Evolutionary conservation across 1,140 invertebrate species (phyloP).

Genomic region (Cataglyphis hispanica): DNA sequence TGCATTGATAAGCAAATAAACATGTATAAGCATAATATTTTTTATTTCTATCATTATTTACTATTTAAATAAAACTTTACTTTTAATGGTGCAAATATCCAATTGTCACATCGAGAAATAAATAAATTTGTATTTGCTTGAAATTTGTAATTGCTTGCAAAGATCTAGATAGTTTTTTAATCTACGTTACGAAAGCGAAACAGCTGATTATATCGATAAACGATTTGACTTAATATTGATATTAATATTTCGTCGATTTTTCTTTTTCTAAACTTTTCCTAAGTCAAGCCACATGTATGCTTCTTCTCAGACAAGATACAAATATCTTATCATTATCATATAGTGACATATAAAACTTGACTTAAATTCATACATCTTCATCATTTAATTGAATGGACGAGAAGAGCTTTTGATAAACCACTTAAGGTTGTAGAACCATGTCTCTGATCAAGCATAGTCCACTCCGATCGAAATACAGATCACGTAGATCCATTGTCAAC

Average conservation of each 20-base stretch:
- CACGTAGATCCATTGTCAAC: background rate
- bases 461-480: constrained; percentile 44
- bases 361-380: background rate
- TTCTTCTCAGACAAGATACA: background rate
- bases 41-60: background rate
- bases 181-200: background rate
- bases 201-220: background rate
- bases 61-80: background rate
- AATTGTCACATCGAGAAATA: background rate
- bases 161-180: background rate
- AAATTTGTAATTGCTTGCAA: background rate
- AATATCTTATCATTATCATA: background rate
- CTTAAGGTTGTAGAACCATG: background rate
- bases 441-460: constrained; percentile 22
- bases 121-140: background rate
- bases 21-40: background rate
- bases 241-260: background rate
- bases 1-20: constrained; percentile 3
- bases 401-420: constrained; percentile 5
- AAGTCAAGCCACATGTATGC: constrained; percentile 1
- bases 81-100: background rate
- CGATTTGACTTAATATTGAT: background rate
- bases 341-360: background rate
- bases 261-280: background rate
- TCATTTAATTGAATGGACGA: background rate